Evolutionary conservation across 2,797 vertebrate species (phyloP).

Genomic region (Takifugu rubripes): DNA sequence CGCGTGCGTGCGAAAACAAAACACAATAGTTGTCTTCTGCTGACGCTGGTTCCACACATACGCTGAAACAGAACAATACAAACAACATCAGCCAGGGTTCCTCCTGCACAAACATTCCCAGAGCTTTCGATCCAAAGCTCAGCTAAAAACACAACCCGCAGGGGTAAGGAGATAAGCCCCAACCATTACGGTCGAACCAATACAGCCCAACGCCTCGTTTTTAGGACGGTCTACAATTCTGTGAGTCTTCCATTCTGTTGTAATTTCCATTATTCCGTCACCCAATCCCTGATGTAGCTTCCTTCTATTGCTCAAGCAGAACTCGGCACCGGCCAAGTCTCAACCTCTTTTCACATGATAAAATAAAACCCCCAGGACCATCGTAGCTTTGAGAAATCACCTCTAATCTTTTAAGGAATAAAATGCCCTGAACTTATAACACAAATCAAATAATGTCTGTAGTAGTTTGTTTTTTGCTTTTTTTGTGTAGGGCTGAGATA

Average conservation of each 20-base stretch:
- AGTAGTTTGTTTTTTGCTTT: not conserved
- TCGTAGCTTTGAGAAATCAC: constrained; percentile 28
- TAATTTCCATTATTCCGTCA: constrained; percentile 28
- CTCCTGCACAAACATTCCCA: constrained; percentile 72
- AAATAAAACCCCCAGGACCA: constrained; percentile 13
- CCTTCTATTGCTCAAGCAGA: constrained; percentile 3
- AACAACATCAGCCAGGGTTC: constrained; percentile 60
- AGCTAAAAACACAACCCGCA: constrained; percentile 54
- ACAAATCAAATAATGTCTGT: constrained; percentile 28
- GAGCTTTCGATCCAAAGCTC: constrained; percentile 52
- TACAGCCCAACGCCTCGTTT: constrained; percentile 20
- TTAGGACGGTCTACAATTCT: constrained; percentile 7
- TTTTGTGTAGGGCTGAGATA: constrained; percentile 5
- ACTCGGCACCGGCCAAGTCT: constrained; percentile 22
- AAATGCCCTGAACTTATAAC: constrained; percentile 24
- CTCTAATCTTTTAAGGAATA: constrained; percentile 34
- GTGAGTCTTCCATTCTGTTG: constrained; percentile 10
- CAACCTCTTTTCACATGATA: constrained; percentile 24
- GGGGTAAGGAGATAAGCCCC: constrained; percentile 13
- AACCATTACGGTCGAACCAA: constrained; percentile 11
- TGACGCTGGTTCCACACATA: constrained; percentile 44
- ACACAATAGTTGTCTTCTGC: constrained; percentile 38
- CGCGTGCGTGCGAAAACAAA: constrained; percentile 36
- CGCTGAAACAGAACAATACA: constrained; percentile 66
- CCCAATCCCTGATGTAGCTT: constrained; percentile 10